Evolutionary conservation across 2,113 vertebrate genomes (phyloP), one percentile per base, ranked within the genome.

Genomic region (Melospiza georgiana): DNA sequence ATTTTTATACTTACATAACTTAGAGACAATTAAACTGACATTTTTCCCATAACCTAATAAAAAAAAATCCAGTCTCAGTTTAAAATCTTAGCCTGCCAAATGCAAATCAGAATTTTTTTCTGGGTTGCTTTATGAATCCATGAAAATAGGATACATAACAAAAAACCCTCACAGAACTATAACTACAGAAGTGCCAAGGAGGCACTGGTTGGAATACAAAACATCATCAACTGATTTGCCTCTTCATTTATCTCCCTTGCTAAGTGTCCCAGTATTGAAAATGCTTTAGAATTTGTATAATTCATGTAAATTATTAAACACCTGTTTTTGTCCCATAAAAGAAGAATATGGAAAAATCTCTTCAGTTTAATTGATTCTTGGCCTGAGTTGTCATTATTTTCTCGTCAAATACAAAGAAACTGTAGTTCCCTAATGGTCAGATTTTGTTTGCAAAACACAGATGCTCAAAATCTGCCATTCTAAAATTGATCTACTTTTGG

Each of bases 241-340:
- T 97, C 89, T 93, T 93, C 65, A 93, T 97, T 97, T 86, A 92
- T 92, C 89, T 96, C 71, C 96, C 79, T 96, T 96, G 86, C 77
- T 97, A 98, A 97, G 89, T 91, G 87, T 96, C 96, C 86, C 9
- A 90, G 96, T 98, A 97, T 89, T 97, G 93, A 97, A 95, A 97
- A 96, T 95, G 86, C 68, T 96, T 97, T 95, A 84, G 83, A 97
- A 96, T 94, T 97, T 98, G 55, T 95, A 95, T 97, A 97, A 98
- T 97, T 98, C 97, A 97, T 97, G 96, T 94, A 98, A 98, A 98
- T 97, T 97, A 97, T 98, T 97, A 98, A 98, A 96, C 97, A 98
- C 97, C 96, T 98, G 97, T 96, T 98, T 95, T 97, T 74, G 95
- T 97, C 92, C 94, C 93, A 97, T 97, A 96, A 97, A 98, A 97